Evolutionary conservation across 1,140 invertebrate species (phyloP).

Genomic region (Sycophila sp.): DNA sequence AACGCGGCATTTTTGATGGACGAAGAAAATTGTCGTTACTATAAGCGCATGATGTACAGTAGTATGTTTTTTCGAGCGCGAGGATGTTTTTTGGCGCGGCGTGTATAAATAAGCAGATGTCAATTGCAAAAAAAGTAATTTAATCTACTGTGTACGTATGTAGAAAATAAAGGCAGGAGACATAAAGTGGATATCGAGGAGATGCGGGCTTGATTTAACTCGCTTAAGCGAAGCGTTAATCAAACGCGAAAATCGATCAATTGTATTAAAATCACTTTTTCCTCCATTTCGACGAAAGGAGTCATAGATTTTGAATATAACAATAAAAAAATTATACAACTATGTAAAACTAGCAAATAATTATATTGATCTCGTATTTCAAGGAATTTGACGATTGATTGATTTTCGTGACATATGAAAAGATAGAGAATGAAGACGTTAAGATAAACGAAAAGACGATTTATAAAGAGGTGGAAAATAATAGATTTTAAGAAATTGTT

Average conservation of each 20-base stretch:
- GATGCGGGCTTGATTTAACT: no score
- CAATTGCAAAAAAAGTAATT: constrained; percentile 58
- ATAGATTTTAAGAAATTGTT: not conserved
- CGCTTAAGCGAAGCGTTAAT: not conserved
- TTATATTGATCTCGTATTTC: no score
- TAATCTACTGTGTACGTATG: constrained; percentile 42
- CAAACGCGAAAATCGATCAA: not conserved
- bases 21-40: not conserved
- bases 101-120: constrained; percentile 60
- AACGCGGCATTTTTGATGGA: not conserved
- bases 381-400: no score
- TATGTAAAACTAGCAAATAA: no score
- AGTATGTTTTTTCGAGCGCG: constrained; percentile 24
- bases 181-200: constrained; percentile 1
- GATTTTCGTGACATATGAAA: not conserved
- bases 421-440: not conserved
- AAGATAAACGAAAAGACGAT: not conserved
- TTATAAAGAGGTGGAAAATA: no score
- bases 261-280: not conserved
- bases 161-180: constrained; percentile 17
- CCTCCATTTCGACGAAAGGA: not conserved
- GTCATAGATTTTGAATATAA: constrained; percentile 6
- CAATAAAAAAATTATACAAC: no score
- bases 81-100: constrained; percentile 34
- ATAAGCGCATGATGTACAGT: constrained; percentile 24